A percentile compares a stretch with the other conserved stretches of the same genome.
Evolutionary conservation across 2,113 vertebrate genomes (phyloP).

Genomic region (Engystomops pustulosus): DNA sequence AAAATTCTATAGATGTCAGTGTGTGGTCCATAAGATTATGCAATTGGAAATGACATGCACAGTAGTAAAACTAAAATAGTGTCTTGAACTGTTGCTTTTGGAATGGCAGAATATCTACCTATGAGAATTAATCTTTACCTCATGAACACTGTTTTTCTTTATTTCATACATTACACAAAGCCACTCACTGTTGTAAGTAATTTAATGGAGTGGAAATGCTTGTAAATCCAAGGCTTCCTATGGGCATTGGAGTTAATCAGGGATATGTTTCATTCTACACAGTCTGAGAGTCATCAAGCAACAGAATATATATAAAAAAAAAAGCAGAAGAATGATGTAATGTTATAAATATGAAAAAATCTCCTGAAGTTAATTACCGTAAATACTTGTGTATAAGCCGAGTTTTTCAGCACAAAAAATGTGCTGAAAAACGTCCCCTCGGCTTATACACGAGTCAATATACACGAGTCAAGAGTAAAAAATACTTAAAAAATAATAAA

Average conservation of each 20-base stretch:
- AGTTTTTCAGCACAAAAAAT: too few relatives aligned
- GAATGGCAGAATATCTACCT: background rate
- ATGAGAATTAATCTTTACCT: too few relatives aligned
- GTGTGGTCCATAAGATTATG: background rate
- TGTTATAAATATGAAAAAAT: too few relatives aligned
- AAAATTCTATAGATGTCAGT: background rate
- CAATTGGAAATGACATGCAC: background rate
- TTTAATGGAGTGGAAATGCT: slow-evolving; percentile 13
- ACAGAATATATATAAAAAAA: background rate
- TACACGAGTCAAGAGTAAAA: too few relatives aligned
- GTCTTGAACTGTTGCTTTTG: background rate
- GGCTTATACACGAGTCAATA: too few relatives aligned
- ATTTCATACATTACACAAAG: background rate
- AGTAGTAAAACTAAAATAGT: background rate
- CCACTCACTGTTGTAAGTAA: background rate
- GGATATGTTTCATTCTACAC: too few relatives aligned
- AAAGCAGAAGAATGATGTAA: too few relatives aligned
- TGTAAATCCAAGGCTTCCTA: background rate
- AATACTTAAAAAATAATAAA: too few relatives aligned
- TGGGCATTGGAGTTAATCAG: background rate
- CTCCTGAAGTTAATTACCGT: too few relatives aligned
- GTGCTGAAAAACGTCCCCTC: too few relatives aligned
- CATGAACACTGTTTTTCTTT: background rate
- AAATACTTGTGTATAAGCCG: too few relatives aligned
- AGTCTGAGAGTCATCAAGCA: too few relatives aligned